Base-by-base conservation (phyloP, 2,113 vertebrate genomes). In the Bufo gargarizans region DNA sequence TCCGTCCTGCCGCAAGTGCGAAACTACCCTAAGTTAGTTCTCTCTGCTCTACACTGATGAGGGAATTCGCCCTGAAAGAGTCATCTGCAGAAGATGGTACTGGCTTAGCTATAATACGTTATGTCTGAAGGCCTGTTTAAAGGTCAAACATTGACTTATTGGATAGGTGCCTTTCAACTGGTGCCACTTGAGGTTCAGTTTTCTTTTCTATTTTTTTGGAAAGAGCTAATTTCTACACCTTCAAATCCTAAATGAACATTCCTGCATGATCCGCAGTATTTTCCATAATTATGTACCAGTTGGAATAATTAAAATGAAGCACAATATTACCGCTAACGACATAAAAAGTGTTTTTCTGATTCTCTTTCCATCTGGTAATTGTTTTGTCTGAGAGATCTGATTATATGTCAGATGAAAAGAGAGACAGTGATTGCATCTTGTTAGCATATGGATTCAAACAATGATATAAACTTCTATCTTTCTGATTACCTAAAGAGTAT, bases 301-400 rank as follows among this genome's bases (percentile, higher is more conserved):
- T 22, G 33, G n/a, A 14, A 12, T 80, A 59, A 43, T 80, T 55
- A 22, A 3, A 78, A 8, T n/a, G 11, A 22, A 58, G 2, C 58
- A 55, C 55, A 80, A 59, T 50, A 76, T 50, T 47, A 13, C 33
- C 20, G 10, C 56, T 45, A 61, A 58, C 22, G 8, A 74, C 58
- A 45, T 80, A 16, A 80, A 80, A 58, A 47, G 4, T 67, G 19
- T 67, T 22, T 81, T 33, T 81, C 78, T 14, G 56, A 33, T 45
- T 10, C 20, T 69, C 19, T 61, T 67, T 17, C 17, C 71, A 47
- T 86, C 53, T 77, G 58, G 56, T 61, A 78, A 86, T 65, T 77
- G 85, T 86, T 71, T 72, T 84, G 63, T 53, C 49, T n/a, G 65
- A 47, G 85, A 43, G 43, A 33, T 63, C 19, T 77, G 56, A 77